These are phyloP conservation scores for Odontocolon sp. DNA, from an alignment of 2,888 invertebrate species.

Conservation along the genomic window DNA sequence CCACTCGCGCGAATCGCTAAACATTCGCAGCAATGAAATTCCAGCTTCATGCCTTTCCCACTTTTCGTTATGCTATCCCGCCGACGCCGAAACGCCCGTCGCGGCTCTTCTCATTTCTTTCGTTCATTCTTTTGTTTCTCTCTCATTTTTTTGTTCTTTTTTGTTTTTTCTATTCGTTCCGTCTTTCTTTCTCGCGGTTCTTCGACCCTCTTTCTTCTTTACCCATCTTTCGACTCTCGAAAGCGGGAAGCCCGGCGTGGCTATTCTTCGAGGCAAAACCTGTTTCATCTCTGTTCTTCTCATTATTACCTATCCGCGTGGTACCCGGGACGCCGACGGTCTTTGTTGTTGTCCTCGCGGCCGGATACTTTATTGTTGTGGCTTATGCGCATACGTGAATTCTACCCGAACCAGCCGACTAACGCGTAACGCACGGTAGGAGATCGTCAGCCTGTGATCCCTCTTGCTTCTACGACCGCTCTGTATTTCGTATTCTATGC, in stretches of 20 bases:
- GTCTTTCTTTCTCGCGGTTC: conserved; percentile 41
- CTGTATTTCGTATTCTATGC: conserved; percentile 3
- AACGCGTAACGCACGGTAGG: not conserved
- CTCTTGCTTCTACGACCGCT: not conserved
- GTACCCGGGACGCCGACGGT: conserved; percentile 45
- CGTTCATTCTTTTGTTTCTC: conserved; percentile 52
- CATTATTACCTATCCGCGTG: conserved; percentile 71
- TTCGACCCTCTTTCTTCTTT: conserved; percentile 36
- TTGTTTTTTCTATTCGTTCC: too few species aligned
- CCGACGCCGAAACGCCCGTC: not conserved
- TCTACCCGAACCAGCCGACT: not conserved
- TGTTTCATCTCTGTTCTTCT: conserved; percentile 77
- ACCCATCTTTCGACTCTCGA: conserved; percentile 47
- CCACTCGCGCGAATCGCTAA: too few species aligned
- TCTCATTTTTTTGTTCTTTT: conserved; percentile 33
- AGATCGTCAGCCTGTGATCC: not conserved
- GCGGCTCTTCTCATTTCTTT: conserved; percentile 35
- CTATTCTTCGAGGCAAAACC: conserved; percentile 76
- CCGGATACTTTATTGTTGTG: conserved; percentile 75
- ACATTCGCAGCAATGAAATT: too few species aligned
- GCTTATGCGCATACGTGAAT: conserved; percentile 47
- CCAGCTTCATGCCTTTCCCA: conserved; percentile 22
- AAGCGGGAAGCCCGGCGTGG: conserved; percentile 51
- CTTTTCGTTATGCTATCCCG: conserved; percentile 10
- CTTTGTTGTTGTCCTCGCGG: conserved; percentile 73